Conservation (phyloP, 1,140 invertebrate genomes). For the Dendrolimus punctatus region DNA sequence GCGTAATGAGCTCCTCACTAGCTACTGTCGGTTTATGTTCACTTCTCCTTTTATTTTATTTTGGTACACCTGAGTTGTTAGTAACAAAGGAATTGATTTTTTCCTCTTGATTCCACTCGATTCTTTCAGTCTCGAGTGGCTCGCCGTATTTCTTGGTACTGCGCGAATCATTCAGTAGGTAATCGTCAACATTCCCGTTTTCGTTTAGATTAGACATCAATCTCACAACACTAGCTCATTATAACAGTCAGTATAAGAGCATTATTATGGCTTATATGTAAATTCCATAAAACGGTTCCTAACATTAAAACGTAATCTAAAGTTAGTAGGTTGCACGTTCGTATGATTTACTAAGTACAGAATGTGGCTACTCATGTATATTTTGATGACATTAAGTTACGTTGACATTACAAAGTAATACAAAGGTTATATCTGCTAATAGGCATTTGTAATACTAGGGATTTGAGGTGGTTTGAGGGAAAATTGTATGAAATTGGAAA, state of each 20-base stretch:
- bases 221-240: no score
- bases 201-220: no score
- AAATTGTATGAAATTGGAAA: no score
- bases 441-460: no score
- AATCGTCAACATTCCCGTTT: conserved; percentile 33
- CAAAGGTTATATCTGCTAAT: no score
- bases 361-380: neutral
- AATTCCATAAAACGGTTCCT: no score
- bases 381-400: no score
- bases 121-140: conserved; percentile 36
- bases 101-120: conserved; percentile 43
- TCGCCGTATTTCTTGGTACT: conserved; percentile 48
- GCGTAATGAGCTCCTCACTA: conserved; percentile 20
- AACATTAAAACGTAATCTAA: neutral
- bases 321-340: neutral
- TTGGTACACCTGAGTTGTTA: conserved; percentile 63
- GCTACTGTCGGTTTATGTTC: conserved; percentile 38
- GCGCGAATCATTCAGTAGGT: conserved; percentile 44
- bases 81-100: conserved; percentile 66
- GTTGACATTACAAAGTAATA: no score
- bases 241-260: no score
- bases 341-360: neutral
- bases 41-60: conserved; percentile 45
- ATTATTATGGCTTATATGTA: no score
- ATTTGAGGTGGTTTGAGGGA: no score